Evolutionary conservation across 2,113 vertebrate genomes (phyloP).

Genomic region (Dromaius novaehollandiae): DNA sequence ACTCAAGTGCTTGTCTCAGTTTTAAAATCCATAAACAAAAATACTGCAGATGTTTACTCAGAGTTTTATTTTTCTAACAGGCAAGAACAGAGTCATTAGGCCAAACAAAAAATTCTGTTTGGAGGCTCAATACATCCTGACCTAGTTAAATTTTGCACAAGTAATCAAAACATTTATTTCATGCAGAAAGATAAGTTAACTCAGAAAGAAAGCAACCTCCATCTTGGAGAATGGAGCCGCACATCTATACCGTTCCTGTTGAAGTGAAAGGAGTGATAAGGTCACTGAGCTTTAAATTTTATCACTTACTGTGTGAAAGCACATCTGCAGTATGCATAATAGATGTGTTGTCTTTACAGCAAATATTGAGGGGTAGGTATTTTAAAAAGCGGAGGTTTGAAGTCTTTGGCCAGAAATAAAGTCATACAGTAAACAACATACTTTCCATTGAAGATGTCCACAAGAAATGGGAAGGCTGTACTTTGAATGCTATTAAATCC

Average conservation of each 20-base stretch:
- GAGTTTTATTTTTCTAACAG: background rate
- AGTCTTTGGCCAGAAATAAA: background rate
- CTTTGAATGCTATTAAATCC: background rate
- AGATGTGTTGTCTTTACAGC: background rate
- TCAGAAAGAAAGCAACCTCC: fast-evolving
- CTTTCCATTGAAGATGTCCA: background rate
- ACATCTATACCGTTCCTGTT: background rate
- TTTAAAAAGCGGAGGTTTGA: background rate
- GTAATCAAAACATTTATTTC: background rate
- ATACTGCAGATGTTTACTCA: background rate
- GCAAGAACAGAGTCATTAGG: background rate
- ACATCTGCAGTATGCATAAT: background rate
- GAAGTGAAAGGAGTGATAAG: background rate
- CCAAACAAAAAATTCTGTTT: background rate
- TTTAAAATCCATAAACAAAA: background rate
- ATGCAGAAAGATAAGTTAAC: background rate
- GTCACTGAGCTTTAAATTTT: background rate
- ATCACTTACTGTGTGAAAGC: background rate
- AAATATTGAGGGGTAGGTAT: background rate
- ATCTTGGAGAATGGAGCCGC: background rate
- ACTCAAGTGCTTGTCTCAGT: background rate
- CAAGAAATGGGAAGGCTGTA: background rate
- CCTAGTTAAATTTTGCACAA: background rate
- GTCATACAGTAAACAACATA: background rate
- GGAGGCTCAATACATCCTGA: background rate